These are phyloP conservation scores for Drosophila miranda DNA, from an alignment of 1,140 invertebrate genomes.

Conservation along the genomic window DNA sequence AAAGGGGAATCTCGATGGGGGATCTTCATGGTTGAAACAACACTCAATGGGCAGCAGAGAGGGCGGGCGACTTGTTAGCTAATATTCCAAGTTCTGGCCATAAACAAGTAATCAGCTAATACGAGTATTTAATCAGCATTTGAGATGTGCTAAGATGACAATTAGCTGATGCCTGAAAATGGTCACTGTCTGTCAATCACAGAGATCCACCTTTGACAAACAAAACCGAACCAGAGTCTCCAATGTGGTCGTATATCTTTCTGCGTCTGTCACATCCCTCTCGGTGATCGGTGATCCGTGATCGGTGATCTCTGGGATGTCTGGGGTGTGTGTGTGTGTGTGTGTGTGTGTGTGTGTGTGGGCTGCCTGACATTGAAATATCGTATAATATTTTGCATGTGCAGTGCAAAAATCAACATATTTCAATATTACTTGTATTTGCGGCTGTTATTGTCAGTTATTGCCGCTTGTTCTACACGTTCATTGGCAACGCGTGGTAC, in stretches of 20 bases:
- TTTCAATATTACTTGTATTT: conserved; percentile 9
- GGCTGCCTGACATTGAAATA: conserved; percentile 65
- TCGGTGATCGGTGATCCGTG: no score
- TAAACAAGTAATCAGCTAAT: conserved; percentile 22
- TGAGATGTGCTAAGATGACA: conserved; percentile 24
- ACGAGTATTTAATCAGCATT: conserved; percentile 35
- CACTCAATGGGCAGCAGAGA: neutral
- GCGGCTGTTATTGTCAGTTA: conserved; percentile 8
- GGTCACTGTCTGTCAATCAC: conserved; percentile 20
- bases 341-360: conserved; percentile 28
- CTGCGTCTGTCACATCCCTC: neutral
- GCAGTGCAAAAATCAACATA: conserved; percentile 40
- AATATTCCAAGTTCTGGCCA: neutral
- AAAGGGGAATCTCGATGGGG: conserved; percentile 11
- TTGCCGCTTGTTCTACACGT: conserved; percentile 48
- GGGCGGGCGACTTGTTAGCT: neutral
- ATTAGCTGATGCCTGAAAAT: conserved; percentile 24
- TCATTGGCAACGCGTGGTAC: conserved; percentile 46
- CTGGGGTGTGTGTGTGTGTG: neutral
- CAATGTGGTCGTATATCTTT: neutral
- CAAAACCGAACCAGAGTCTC: conserved; percentile 28
- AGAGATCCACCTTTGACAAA: conserved; percentile 39
- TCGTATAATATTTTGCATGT: conserved; percentile 33
- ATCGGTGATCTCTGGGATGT: neutral
- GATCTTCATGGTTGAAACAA: conserved; percentile 2